Base-by-base conservation (phyloP, 92 coral and sea anemone species). In the Porites lobata region DNA sequence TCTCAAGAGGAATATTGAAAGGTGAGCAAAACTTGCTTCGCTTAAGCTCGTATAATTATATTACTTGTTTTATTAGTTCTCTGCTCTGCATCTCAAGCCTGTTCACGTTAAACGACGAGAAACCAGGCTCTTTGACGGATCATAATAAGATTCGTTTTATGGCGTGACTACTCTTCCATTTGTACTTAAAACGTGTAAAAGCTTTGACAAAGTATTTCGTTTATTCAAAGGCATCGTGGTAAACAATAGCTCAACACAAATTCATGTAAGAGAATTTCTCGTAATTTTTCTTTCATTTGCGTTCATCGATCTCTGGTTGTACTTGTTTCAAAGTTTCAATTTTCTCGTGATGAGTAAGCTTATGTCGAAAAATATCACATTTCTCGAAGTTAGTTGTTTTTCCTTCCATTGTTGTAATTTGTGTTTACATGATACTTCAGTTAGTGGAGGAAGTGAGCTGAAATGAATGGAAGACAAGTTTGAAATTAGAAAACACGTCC, bases 1-100 rank as follows among this genome's bases (percentile, higher is more conserved):
- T 58, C 79, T 29, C 77, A 18, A 56, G 38, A 50, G 72, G 70
- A n/a, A 12, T 67, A 63, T 19, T n/a, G 20, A 7, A 21, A 81
- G 65, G 85, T 67, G 22, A 51, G 75, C 85, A 66, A 24, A 53
- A 63, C 56, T 70, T 54, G 67, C 56, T 53, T 38, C 47, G 47
- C 47, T 38, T 4, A 38, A 38, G 47, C 47, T 38, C 3, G 38
- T 38, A 38, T 38, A 4, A 0, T 38, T 38, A 38, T 3, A 38
- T 38, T 4, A 38, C 47, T 38, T 38, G 47, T 32, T 4, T 43
- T 8, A 59, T 58, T 47, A 58, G 13, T 63, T 72, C 50, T 20
- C 15, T 20, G 70, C 26, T 58, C 50, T 14, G 12, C 19, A 50
- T n/a, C 72, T 62, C 47, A 38, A 38, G 47, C 47, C 47, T 38